Conservation (phyloP, 2,888 invertebrate genomes). For the Penaeus monodon region DNA sequence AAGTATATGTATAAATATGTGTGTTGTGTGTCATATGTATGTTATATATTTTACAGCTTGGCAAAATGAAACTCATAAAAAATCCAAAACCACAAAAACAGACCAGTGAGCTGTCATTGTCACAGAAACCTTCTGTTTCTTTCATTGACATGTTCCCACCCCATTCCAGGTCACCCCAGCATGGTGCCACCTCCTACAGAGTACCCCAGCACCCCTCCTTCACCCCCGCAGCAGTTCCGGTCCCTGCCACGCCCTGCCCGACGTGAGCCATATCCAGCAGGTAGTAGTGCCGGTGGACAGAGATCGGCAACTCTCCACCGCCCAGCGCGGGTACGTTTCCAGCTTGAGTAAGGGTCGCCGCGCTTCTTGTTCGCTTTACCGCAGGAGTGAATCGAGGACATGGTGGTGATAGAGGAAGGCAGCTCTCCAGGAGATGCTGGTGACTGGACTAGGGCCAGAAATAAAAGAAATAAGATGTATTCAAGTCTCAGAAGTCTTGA, state of each 20-base stretch:
- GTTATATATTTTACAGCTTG: no score
- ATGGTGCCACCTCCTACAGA: slow-evolving; percentile 51
- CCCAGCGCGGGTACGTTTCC: slow-evolving; percentile 65
- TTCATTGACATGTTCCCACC: slow-evolving; percentile 28
- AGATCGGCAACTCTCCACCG: slow-evolving; percentile 63
- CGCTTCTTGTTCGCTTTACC: slow-evolving; percentile 62
- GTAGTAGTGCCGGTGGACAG: slow-evolving; percentile 43
- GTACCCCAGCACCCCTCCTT: slow-evolving; percentile 63
- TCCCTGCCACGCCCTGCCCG: slow-evolving; percentile 63
- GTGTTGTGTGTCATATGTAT: no score
- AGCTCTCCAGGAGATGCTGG: not conserved
- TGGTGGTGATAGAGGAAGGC: slow-evolving; percentile 25
- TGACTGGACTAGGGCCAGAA: not conserved
- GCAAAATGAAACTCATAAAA: no score
- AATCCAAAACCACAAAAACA: no score
- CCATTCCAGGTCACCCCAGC: slow-evolving; percentile 60
- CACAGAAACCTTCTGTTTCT: no score
- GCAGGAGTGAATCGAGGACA: slow-evolving; percentile 21
- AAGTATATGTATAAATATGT: no score
- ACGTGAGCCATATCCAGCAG: slow-evolving; percentile 59
- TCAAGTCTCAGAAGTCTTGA: no score
- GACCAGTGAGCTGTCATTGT: no score
- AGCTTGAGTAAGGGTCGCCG: slow-evolving; percentile 65
- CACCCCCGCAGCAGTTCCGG: slow-evolving; percentile 64
- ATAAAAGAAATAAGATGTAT: no score